Evolutionary conservation across 2,888 invertebrate species (phyloP), one percentile per base, ranked within the genome.

Genomic region (Dendrolimus houi): DNA sequence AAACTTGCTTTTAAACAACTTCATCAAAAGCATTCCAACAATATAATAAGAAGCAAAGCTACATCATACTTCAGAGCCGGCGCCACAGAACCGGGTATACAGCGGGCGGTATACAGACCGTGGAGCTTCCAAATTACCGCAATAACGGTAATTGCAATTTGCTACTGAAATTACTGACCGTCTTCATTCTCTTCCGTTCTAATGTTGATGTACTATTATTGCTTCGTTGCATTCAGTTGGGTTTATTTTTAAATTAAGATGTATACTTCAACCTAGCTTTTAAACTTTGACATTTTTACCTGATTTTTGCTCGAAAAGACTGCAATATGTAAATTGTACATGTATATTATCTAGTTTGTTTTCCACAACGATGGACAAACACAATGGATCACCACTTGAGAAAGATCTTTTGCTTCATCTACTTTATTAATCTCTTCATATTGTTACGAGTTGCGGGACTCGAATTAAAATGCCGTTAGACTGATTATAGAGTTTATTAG

Each of bases 91-190:
- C 56, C 59, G 57, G 61, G 57, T 6, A 29, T 29, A 29, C 29
- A 29, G 67, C 58, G 60, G 63, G 59, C 59, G 59, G 64, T 64
- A 64, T 10, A 47, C 47, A 47, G 62, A 56, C 62, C 62, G 62
- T 65, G 64, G 69, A 69, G 72, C 75, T 71, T 70, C 79, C 72
- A 83, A 86, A 86, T 86, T 83, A 81, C 85, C 74, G 80, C 81
- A 78, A 85, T 85, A 84, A 85, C 79, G 74, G 81, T 86, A 86
- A 87, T 87, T 85, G 84, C 83, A 81, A 83, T 83, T 84, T 82
- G 79, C 81, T 72, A 71, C 72, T 75, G 79, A 77, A 83, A 86
- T 81, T 79, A 79, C 76, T 72, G 71, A 72, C 79, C 73, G 78
- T 79, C 85, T 85, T 81, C 79, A 78, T 79, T 83, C 74, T 74